Evolutionary conservation across 2,797 vertebrate species (phyloP).

Genomic region (Distichodus sexfasciatus): DNA sequence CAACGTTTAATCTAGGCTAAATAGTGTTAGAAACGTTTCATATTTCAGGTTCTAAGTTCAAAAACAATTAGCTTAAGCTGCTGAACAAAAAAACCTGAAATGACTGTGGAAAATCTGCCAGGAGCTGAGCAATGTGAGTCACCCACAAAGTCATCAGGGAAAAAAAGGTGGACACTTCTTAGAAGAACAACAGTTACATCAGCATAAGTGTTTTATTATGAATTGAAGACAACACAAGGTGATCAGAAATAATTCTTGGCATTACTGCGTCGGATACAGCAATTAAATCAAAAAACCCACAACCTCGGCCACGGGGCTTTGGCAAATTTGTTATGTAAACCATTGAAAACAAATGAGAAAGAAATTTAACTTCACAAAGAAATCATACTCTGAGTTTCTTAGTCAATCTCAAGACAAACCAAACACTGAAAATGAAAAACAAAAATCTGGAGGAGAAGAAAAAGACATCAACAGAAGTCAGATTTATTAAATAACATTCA

Average conservation of each 20-base stretch:
- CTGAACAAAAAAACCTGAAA: too few relatives aligned
- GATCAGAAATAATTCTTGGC: conserved; percentile 55
- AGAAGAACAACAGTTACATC: too few relatives aligned
- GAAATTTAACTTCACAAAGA: conserved; percentile 1
- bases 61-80: too few relatives aligned
- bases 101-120: too few relatives aligned
- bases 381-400: conserved; percentile 8
- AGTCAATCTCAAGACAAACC: conserved; percentile 8
- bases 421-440: neutral
- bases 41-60: too few relatives aligned
- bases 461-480: conserved; percentile 15
- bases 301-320: conserved; percentile 60
- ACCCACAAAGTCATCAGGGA: neutral
- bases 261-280: conserved; percentile 57
- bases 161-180: conserved; percentile 2
- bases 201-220: conserved; percentile 66
- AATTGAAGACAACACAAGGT: conserved; percentile 55
- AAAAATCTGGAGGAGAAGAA: neutral
- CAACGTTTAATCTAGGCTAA: too few relatives aligned
- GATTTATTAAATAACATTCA: conserved; percentile 21
- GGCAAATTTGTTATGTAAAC: conserved; percentile 65
- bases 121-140: neutral
- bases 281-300: conserved; percentile 43
- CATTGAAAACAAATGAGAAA: conserved; percentile 35
- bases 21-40: too few relatives aligned